Base-by-base conservation (phyloP, 2,888 invertebrate genomes). In the Torymus texanus region DNA sequence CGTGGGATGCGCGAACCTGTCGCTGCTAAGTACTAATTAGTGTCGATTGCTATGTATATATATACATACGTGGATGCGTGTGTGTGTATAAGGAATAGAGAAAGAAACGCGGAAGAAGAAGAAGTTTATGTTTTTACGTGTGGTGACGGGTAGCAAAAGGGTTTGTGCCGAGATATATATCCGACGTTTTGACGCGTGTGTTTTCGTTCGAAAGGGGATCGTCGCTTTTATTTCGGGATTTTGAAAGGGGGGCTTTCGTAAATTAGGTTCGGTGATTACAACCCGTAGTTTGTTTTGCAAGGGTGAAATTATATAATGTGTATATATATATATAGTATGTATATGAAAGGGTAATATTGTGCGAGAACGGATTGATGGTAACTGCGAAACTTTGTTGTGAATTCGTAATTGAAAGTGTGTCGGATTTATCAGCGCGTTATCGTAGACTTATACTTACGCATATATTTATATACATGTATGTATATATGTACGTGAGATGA, bases 101-200 rank as follows among this genome's bases (percentile, higher is more conserved):
- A 41, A 41, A 18, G 16, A 58, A 58, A 13, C 11, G 41, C 41
- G 21, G 14, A 18, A 2, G 10, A 41, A n/a, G n/a, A 41, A n/a
- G 16, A 63, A n/a, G 2, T 14, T 29, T 4, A 56, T 14, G 21
- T 16, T 51, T 24, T 12, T 55, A 29, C 21, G 11, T 70, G 16
- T 56, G 70, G 65, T 24, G 56, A 18, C 50, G 63, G 62, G 10
- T 56, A 51, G 1, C 21, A 2, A 21, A 56, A 41, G 41, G 41
- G 41, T 67, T 55, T 8, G 41, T 41, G 5, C 8, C 10, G 41
- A 41, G 41, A 41, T 41, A 41, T 58, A 71, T 61, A 21, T 77
- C 67, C 76, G 76, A 63, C 70, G 16, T 68, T 68, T 55, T 68
- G 61, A 67, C 29, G 61, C 53, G 18, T 59, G 61, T 67, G 29